phyloP scores from a whole-genome alignment of 2,888 invertebrate genomes.

The Eristalis arbustorum region DNA sequence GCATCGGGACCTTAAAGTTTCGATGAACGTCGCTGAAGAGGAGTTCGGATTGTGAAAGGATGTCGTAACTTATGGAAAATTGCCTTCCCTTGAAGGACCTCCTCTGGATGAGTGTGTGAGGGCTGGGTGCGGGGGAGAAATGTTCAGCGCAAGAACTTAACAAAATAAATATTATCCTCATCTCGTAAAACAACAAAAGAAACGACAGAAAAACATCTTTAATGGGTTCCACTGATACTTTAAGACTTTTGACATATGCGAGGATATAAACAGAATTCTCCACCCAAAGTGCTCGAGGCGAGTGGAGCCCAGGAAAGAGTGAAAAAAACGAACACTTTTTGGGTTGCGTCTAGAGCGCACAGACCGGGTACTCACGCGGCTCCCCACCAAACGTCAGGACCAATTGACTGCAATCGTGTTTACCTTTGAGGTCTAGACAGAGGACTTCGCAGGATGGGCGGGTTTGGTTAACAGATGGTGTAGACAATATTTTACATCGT shows the following conservation, averaged over 20 bases:
- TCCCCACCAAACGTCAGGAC: not conserved
- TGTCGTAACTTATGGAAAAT: not conserved
- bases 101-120: not conserved
- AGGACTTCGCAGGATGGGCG: not conserved
- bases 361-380: not conserved
- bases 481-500: slow-evolving; percentile 42
- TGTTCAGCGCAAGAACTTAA: not conserved
- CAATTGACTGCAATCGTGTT: slow-evolving; percentile 56
- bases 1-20: slow-evolving; percentile 6
- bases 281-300: not conserved
- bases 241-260: not conserved
- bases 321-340: not conserved
- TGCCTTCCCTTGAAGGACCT: not conserved
- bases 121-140: not conserved
- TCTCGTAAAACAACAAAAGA: not conserved
- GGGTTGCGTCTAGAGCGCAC: not conserved
- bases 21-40: not conserved
- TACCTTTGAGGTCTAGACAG: slow-evolving; percentile 9
- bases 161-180: not conserved
- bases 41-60: not conserved
- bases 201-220: not conserved
- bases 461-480: slow-evolving; percentile 31
- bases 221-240: not conserved
- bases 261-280: not conserved
- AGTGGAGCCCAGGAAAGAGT: not conserved